Base-by-base conservation (phyloP, 2,797 vertebrate species). In the Anas bernieri region DNA sequence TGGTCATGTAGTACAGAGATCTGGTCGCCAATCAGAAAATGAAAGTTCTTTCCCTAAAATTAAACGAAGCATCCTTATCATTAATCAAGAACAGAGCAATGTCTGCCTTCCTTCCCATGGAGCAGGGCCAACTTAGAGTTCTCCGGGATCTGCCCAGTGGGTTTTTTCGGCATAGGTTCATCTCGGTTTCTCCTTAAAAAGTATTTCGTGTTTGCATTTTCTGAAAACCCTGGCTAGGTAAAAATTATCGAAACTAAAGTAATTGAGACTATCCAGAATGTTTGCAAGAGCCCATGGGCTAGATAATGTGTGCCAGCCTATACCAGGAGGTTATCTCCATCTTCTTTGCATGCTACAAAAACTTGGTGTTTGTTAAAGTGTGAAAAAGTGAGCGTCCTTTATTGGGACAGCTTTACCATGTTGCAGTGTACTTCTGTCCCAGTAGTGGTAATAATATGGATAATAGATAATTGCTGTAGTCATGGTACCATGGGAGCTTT, bases 401-500 rank as follows among this genome's bases (percentile, higher is more conserved):
- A 63, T 67, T 17, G 1, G 52, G 79, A 73, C 48, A 20, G 33
- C 83, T 89, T 25, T 56, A 8, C 81, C 89, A 0, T 45, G 59
- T 96, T 92, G 91, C 89, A 18, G 9, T 12, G 37, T 74, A 11
- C 74, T 93, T 95, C 63, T 94, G 54, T 48, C 82, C 88, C 78
- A 26, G 62, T 39, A 92, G 88, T 82, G 74, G 66, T 79, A 93
- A 79, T 45, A 25, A n/a, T 12, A 4, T 4, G 92, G 82, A 37
- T 85, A 87, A 64, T 76, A 31, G 15, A 45, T 82, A 89, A 37
- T 86, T 86, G 93, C 95, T 96, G 94, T 93, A 87, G n/a, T 93
- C 92, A 69, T 12, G 56, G 66, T 94, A 80, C 90, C 7, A 3
- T 66, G 88, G 80, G 83, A 96, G 93, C 81, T 94, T 70, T 31